Evolutionary conservation across 2,113 vertebrate species (phyloP), one percentile per base, ranked within the genome.

Genomic region (Eonycteris spelaea): DNA sequence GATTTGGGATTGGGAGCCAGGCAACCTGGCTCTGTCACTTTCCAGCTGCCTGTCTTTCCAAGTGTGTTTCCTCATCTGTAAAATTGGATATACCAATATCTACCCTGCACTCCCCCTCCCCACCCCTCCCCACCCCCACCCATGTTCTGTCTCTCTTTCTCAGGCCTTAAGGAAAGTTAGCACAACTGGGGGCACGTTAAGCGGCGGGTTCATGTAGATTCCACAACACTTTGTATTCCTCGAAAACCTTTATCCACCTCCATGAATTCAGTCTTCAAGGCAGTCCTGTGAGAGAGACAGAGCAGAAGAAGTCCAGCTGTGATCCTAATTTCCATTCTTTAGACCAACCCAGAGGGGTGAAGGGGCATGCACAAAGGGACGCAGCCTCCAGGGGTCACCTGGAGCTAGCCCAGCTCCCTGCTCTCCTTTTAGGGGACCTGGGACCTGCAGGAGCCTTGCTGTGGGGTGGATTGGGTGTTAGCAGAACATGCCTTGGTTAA

Each of bases 321-420:
- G 48, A 21, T 48, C 79, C 48, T 61, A 0, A 21, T n/a, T 55
- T 33, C 63, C 15, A 4, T 22, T 35, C 70, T 51, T 0, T 11
- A 68, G 45, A 57, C 40, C 0, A 0, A 26, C 12, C n/a, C 53
- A 33, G 28, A 13, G 55, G 7, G 13, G 7, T 10, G 30, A 7
- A 14, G 4, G 10, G 19, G 0, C 0, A 0, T 33, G 15, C 5
- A 2, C 26, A 67, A n/a, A 63, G n/a, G 63, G 57, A 59, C 38
- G 1, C 0, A 22, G 70, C 30, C 71, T 30, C 53, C 21, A 38
- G 55, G 51, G 28, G 38, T 57, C 67, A 45, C 28, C 1, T 0
- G 12, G 59, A 55, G 35, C 18, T 15, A 78, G 33, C 51, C 57
- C 5, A 43, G 7, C 35, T 26, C 35, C 10, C n/a, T 38, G 5